phyloP scores from a whole-genome alignment of 2,113 vertebrate genomes.

The Gopherus flavomarginatus region DNA sequence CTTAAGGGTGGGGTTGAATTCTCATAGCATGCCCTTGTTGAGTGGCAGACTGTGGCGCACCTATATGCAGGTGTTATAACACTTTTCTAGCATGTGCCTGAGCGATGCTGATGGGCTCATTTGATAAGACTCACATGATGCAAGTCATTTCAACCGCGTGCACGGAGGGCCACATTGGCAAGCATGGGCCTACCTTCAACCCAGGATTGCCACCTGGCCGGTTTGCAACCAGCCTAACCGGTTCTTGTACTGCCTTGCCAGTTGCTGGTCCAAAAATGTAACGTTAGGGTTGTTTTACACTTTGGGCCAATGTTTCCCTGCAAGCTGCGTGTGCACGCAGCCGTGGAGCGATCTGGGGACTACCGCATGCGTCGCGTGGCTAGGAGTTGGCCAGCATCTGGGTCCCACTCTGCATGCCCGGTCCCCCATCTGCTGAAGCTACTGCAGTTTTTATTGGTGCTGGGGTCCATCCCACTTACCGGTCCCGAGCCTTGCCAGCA shows the following conservation, averaged over 20 bases:
- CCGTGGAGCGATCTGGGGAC: background rate
- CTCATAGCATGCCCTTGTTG: background rate
- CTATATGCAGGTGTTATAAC: background rate
- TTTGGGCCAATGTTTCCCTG: background rate
- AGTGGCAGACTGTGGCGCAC: background rate
- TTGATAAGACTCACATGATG: background rate
- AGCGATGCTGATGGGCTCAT: background rate
- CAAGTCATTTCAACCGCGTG: background rate
- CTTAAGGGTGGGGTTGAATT: background rate
- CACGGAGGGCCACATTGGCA: background rate
- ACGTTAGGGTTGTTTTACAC: background rate
- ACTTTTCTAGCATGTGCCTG: background rate
- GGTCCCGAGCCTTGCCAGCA: background rate
- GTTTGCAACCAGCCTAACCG: background rate
- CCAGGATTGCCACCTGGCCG: background rate
- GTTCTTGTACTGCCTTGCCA: background rate
- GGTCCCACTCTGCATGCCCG: accelerated
- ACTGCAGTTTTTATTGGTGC: background rate
- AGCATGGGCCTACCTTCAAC: background rate
- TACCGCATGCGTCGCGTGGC: background rate
- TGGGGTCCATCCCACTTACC: background rate
- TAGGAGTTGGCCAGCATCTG: background rate
- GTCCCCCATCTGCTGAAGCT: background rate
- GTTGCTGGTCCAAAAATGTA: background rate
- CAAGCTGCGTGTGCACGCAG: accelerated